phyloP scores from a whole-genome alignment of 2,888 invertebrate genomes.

The Tenthredo distinguenda region DNA sequence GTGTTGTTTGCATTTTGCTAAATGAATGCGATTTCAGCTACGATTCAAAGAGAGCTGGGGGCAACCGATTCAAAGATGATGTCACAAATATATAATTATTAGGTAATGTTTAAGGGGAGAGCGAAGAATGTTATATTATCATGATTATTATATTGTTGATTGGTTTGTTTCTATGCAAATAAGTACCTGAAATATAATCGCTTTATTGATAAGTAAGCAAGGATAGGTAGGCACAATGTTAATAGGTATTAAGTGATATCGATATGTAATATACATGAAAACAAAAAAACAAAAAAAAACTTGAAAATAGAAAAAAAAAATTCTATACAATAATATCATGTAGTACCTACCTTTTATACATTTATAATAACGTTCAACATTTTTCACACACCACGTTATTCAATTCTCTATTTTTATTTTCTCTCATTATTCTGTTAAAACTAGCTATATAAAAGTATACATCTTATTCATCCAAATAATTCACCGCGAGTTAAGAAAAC shows the following conservation, averaged over 20 bases:
- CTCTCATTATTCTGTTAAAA: not conserved
- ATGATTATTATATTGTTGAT: conserved; percentile 53
- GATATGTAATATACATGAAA: conserved; percentile 56
- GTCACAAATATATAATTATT: conserved; percentile 29
- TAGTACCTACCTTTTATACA: conserved; percentile 46
- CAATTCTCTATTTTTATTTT: not conserved
- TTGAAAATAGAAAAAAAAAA: conserved; percentile 9
- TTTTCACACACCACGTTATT: not conserved
- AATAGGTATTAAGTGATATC: conserved; percentile 55
- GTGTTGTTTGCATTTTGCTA: not conserved
- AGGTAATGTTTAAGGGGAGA: conserved; percentile 43
- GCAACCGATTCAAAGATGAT: conserved; percentile 35
- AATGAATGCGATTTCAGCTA: not conserved
- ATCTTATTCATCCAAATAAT: not conserved
- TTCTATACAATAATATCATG: conserved; percentile 54
- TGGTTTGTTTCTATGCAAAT: conserved; percentile 56
- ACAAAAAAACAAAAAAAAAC: not conserved
- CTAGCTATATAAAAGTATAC: too few species aligned
- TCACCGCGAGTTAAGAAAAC: not conserved
- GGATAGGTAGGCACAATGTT: conserved; percentile 56
- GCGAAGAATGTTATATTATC: conserved; percentile 50
- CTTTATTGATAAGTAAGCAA: conserved; percentile 57
- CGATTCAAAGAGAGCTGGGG: not conserved
- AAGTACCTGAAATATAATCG: conserved; percentile 58
- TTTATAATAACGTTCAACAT: not conserved